These are phyloP conservation scores for Scaptomyza hsui DNA, from an alignment of 1,140 invertebrate species.

Conservation along the genomic window DNA sequence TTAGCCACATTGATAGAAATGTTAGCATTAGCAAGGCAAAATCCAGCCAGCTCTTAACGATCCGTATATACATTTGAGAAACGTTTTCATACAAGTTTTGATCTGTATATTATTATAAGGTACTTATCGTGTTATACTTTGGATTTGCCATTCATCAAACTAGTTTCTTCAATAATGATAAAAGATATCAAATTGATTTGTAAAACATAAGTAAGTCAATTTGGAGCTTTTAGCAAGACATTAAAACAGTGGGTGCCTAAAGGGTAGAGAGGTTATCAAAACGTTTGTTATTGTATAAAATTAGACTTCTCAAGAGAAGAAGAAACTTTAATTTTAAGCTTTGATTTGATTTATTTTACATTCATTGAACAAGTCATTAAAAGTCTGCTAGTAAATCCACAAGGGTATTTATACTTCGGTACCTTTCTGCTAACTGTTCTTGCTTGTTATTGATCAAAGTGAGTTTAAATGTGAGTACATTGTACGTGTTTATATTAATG, in stretches of 20 bases:
- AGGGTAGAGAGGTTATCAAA: not conserved
- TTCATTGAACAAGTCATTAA: too few species aligned
- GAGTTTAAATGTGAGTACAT: not conserved
- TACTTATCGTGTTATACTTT: not conserved
- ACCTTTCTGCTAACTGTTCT: not conserved
- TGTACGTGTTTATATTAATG: conserved; percentile 26
- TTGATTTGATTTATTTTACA: too few species aligned
- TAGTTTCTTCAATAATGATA: not conserved
- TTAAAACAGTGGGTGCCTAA: not conserved
- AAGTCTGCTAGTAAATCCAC: not conserved
- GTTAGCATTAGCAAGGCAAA: conserved; percentile 22
- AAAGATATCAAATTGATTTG: not conserved
- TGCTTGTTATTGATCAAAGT: not conserved
- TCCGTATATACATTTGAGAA: not conserved
- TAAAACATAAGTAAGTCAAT: not conserved
- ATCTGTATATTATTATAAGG: not conserved
- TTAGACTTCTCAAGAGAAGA: too few species aligned
- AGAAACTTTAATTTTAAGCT: too few species aligned
- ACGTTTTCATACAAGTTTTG: not conserved
- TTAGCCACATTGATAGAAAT: conserved; percentile 22
- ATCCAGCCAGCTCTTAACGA: not conserved
- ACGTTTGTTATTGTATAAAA: too few species aligned
- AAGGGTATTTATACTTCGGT: not conserved
- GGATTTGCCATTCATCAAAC: not conserved
- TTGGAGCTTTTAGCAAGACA: not conserved